Conservation (phyloP, 2,888 invertebrate species). For the Agonopterix heracliana region DNA sequence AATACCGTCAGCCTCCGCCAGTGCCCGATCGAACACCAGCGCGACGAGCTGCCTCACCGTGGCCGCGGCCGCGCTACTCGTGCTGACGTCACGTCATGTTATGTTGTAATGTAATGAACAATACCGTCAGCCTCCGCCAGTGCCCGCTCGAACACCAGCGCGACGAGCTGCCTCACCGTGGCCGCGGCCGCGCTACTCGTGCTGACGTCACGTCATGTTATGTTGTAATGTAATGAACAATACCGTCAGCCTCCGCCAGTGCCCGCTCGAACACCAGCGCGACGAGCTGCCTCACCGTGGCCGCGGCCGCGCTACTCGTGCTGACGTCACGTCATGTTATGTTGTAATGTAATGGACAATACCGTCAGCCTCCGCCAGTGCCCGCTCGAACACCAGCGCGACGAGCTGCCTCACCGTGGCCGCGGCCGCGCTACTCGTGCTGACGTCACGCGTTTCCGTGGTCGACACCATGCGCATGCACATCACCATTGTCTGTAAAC, state of each 20-base stretch:
- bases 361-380: constrained; percentile 83
- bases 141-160: constrained; percentile 92
- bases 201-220: constrained; percentile 79
- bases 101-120: too few relatives aligned
- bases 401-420: constrained; percentile 98
- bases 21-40: constrained; percentile 91
- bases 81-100: constrained; percentile 82
- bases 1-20: constrained; percentile 81
- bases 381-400: constrained; percentile 92
- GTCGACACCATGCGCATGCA: constrained; percentile 98
- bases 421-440: constrained; percentile 97
- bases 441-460: constrained; percentile 85
- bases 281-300: constrained; percentile 96
- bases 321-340: constrained; percentile 80
- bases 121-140: constrained; percentile 84
- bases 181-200: constrained; percentile 98
- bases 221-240: too few relatives aligned
- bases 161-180: constrained; percentile 95
- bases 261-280: constrained; percentile 94
- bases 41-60: constrained; percentile 97
- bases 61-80: constrained; percentile 97
- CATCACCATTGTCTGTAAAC: constrained; percentile 88
- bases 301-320: constrained; percentile 97
- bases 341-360: too few relatives aligned
- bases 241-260: constrained; percentile 83